These are phyloP conservation scores for Etia nguti DNA, from an alignment of 2,113 vertebrate genomes.

Conservation along the genomic window DNA sequence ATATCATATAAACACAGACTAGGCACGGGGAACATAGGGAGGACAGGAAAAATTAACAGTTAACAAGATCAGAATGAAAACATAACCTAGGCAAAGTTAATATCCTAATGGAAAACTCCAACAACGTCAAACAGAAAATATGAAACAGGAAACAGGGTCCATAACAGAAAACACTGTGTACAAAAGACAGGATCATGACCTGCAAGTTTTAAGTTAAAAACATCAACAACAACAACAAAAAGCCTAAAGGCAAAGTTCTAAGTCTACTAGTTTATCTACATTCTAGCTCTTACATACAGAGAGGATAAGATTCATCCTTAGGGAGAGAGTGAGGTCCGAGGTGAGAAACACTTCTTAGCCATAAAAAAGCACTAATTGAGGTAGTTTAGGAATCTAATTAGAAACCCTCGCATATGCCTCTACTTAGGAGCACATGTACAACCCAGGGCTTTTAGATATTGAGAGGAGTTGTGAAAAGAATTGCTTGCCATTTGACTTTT, in stretches of 20 bases:
- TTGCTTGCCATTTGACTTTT: too few species aligned
- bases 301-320: conserved; percentile 1
- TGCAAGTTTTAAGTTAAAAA: not conserved
- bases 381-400: not conserved
- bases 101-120: not conserved
- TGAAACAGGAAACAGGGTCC: not conserved
- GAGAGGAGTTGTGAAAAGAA: not conserved
- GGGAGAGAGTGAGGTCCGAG: not conserved
- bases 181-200: not conserved
- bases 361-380: not conserved
- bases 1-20: not conserved
- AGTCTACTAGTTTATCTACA: conserved; percentile 7
- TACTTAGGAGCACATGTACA: not conserved
- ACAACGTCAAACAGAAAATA: not conserved
- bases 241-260: not conserved
- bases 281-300: not conserved
- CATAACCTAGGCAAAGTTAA: not conserved
- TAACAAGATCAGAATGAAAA: not conserved
- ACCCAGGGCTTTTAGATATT: not conserved
- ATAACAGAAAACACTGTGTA: not conserved
- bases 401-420: not conserved
- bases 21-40: not conserved
- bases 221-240: not conserved
- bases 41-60: too few species aligned
- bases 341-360: not conserved